Evolutionary conservation across 2,113 vertebrate species (phyloP).

Genomic region (Colinus virginianus): DNA sequence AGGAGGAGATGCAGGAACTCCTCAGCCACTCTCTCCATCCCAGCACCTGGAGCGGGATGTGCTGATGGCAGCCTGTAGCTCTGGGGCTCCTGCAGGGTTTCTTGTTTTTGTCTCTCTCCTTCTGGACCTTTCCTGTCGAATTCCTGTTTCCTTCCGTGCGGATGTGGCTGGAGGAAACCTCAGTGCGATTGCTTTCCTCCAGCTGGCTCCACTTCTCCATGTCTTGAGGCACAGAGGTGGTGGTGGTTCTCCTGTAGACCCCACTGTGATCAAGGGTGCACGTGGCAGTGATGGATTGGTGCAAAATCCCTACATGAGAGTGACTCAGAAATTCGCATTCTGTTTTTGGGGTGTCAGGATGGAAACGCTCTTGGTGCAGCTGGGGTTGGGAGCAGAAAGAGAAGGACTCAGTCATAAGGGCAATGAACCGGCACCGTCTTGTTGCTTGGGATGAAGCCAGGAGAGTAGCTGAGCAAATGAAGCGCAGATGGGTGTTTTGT

Average conservation of each 20-base stretch:
- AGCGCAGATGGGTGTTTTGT: not conserved
- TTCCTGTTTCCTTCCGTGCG: not conserved
- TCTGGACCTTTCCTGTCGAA: not conserved
- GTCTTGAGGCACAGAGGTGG: not conserved
- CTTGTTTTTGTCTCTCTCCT: not conserved
- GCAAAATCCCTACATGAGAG: not conserved
- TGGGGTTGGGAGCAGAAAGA: not conserved
- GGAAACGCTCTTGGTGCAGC: not conserved
- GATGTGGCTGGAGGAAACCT: constrained; percentile 24
- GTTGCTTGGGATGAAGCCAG: not conserved
- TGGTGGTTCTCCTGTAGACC: not conserved
- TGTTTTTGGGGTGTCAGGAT: not conserved
- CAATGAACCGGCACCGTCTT: not conserved
- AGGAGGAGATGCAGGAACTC: not conserved
- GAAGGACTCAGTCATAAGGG: not conserved
- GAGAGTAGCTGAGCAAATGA: not conserved
- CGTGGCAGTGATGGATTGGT: rapidly evolving
- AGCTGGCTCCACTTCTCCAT: rapidly evolving
- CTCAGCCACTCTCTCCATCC: not conserved
- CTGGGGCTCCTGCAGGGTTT: not conserved
- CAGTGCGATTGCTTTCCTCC: not conserved
- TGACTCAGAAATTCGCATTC: not conserved
- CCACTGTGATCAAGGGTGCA: rapidly evolving
- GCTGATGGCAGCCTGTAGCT: rapidly evolving
- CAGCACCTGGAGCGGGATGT: not conserved